A percentile compares a stretch with the other conserved stretches of the same genome.
Conservation (phyloP, 1,140 invertebrate genomes). For the Aporrectodea caliginosa region DNA sequence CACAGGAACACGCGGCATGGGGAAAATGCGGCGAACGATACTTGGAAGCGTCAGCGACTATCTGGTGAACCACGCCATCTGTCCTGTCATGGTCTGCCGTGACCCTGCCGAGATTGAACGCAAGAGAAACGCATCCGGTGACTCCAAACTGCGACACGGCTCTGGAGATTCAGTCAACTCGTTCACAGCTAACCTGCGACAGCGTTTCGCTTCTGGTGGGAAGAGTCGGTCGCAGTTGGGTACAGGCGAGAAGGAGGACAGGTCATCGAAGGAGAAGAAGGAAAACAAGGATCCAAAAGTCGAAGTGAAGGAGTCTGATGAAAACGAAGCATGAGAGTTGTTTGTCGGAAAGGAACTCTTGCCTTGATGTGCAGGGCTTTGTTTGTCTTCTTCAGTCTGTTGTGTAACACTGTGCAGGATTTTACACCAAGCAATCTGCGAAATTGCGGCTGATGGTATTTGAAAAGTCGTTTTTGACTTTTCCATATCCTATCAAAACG, state of each 20-base stretch:
- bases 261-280: constrained; percentile 1
- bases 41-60: constrained; percentile 31
- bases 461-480: too few species aligned
- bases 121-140: background rate
- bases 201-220: constrained; percentile 18
- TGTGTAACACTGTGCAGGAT: too few species aligned
- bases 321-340: constrained; percentile 20
- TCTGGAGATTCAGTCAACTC: constrained; percentile 21
- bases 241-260: constrained; percentile 3
- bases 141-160: constrained; percentile 19
- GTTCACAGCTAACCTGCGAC: constrained; percentile 12
- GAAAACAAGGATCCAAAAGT: constrained; percentile 10
- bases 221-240: constrained; percentile 14
- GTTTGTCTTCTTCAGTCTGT: too few species aligned
- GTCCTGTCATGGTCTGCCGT: constrained; percentile 32
- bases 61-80: constrained; percentile 28
- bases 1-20: constrained; percentile 29
- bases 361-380: too few species aligned
- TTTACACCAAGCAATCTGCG: too few species aligned
- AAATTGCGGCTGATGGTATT: too few species aligned
- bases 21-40: constrained; percentile 29
- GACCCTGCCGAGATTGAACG: constrained; percentile 7
- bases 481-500: too few species aligned
- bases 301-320: constrained; percentile 12
- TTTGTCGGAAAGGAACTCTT: too few species aligned